phyloP scores from a whole-genome alignment of 2,888 invertebrate genomes.

The Drosophila kuntzei region DNA sequence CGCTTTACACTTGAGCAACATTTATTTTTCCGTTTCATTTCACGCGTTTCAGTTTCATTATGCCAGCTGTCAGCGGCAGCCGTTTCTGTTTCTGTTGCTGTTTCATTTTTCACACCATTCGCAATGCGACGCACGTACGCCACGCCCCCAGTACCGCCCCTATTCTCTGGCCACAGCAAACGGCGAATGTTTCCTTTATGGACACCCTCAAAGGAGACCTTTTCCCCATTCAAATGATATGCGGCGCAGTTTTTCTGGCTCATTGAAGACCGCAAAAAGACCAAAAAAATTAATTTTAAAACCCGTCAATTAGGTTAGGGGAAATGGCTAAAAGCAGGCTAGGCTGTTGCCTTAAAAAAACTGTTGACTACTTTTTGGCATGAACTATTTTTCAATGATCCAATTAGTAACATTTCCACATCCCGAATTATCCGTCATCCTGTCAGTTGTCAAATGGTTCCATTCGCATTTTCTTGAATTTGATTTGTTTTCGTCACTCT shows the following conservation, averaged over 20 bases:
- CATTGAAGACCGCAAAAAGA: constrained; percentile 49
- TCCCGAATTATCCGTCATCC: constrained; percentile 56
- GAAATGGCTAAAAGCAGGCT: not conserved
- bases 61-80: constrained; percentile 73
- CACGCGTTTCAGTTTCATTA: constrained; percentile 71
- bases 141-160: constrained; percentile 8
- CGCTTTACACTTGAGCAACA: constrained; percentile 71
- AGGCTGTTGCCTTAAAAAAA: not conserved
- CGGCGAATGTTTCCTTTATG: constrained; percentile 49
- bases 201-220: constrained; percentile 53
- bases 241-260: constrained; percentile 65
- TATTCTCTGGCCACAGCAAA: constrained; percentile 22
- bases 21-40: constrained; percentile 75
- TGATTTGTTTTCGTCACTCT: constrained; percentile 66
- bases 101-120: constrained; percentile 74
- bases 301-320: constrained; percentile 67
- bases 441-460: constrained; percentile 70
- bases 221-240: constrained; percentile 59
- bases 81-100: constrained; percentile 33
- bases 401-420: constrained; percentile 58
- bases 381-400: constrained; percentile 68
- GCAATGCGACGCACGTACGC: constrained; percentile 64
- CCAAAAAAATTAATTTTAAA: constrained; percentile 64
- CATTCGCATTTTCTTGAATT: constrained; percentile 35
- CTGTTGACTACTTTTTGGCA: constrained; percentile 24